Evolutionary conservation across 1,140 invertebrate species (phyloP), one percentile per base, ranked within the genome.

Genomic region (Proales similis): DNA sequence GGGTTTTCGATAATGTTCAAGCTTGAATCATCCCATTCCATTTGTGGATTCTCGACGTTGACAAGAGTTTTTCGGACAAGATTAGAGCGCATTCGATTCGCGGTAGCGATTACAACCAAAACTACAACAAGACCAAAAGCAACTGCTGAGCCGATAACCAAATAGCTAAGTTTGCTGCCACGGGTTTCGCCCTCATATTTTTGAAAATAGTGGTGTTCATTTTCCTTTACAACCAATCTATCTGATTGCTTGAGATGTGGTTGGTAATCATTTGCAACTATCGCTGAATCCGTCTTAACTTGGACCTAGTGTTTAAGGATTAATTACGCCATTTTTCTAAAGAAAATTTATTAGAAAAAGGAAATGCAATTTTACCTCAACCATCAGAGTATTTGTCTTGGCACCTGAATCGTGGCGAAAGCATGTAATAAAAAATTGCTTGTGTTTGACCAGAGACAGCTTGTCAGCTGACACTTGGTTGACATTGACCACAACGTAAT

Each of bases 1-100:
- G 71, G 71, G 63, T 73, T 72, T 19, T 73, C 69, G 24, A 72
- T 72, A 29, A 72, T 72, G 49, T 73, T 72, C 65, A 72, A 69
- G n/a, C 69, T 71, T 43, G 64, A 66, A 49, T 73, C 71, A 48
- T 72, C 71, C 71, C 71, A 72, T 64, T 72, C 70, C 70, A 71
- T 71, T 42, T 39, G 51, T 9, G 51, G 51, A 57, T 57, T 57
- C 11, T 57, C 51, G 20, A 42, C 51, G 45, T 57, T 57, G 7
- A 42, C 36, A 19, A 57, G 27, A 29, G 22, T 24, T 22, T 57
- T 57, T 42, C 51, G 19, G 39, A 20, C 29, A 42, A 9, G 33
- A 14, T n/a, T 17, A 32, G 17, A 5, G 6, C 24, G 22, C 32
- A 26, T 57, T 5, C 36, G 45, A 17, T 24, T 57, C 26, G 39